Evolutionary conservation across 2,113 vertebrate species (phyloP).

Genomic region (Octodon degus): DNA sequence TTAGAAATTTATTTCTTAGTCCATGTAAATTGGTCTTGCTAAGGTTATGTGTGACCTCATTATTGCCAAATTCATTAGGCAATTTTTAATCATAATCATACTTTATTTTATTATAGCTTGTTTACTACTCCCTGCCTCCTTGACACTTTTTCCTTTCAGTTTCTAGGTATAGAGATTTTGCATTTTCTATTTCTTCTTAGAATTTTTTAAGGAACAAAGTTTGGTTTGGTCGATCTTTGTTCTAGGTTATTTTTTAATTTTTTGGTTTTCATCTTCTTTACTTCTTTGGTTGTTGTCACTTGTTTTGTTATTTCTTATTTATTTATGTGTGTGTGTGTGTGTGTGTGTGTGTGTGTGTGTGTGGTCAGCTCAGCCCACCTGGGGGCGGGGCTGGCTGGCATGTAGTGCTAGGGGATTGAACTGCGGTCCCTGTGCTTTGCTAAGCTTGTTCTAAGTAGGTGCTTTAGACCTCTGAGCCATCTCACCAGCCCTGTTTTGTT

Average conservation of each 20-base stretch:
- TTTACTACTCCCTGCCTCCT: background rate
- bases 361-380: too few relatives aligned
- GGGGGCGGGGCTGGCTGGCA: too few relatives aligned
- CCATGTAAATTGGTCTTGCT: background rate
- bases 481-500: too few relatives aligned
- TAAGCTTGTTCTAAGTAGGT: too few relatives aligned
- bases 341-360: too few relatives aligned
- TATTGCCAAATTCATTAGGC: background rate
- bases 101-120: background rate
- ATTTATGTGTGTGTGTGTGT: too few relatives aligned
- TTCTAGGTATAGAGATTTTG: constrained; percentile 35
- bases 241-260: constrained; percentile 32
- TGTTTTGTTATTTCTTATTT: background rate
- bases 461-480: too few relatives aligned
- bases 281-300: background rate
- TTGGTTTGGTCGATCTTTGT: constrained; percentile 51
- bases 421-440: too few relatives aligned
- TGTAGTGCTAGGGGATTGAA: too few relatives aligned
- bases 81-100: constrained; percentile 14
- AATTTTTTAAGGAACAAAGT: constrained; percentile 6
- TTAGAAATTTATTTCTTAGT: constrained; percentile 45
- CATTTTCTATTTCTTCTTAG: constrained; percentile 6
- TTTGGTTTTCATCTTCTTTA: constrained; percentile 32
- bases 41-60: background rate
- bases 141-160: constrained; percentile 1